Percentiles rank a stretch among this genome's conserved stretches.
Evolutionary conservation across 2,888 invertebrate species (phyloP).

Genomic region (Himalopsyche tibetana): DNA sequence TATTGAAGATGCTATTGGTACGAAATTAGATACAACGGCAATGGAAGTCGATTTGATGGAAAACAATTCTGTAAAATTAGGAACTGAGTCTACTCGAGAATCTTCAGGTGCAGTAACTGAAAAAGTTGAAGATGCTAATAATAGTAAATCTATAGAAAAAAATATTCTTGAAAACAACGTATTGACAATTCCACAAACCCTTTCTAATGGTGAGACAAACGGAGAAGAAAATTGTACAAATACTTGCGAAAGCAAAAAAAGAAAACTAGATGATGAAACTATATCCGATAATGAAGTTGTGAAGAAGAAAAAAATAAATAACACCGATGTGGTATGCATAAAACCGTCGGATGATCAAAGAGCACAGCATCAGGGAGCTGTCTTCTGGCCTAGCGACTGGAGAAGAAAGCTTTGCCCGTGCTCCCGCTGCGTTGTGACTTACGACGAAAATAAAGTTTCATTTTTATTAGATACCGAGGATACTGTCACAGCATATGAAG

Average conservation of each 20-base stretch:
- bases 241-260: conserved; percentile 28
- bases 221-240: conserved; percentile 66
- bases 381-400: conserved; percentile 87
- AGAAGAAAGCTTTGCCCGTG: conserved; percentile 86
- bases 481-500: conserved; percentile 88
- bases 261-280: conserved; percentile 45
- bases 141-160: conserved; percentile 64
- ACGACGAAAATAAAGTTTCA: conserved; percentile 81
- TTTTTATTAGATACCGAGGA: conserved; percentile 89
- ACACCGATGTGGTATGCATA: conserved; percentile 46
- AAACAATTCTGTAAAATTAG: not conserved
- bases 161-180: too few relatives aligned
- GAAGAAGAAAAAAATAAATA: conserved; percentile 59
- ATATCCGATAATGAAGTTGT: not conserved
- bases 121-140: conserved; percentile 67
- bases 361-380: conserved; percentile 77
- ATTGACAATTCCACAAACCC: conserved; percentile 31
- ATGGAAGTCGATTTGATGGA: not conserved
- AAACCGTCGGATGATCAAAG: conserved; percentile 49
- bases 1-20: conserved; percentile 67
- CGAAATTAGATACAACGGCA: not conserved
- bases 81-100: not conserved
- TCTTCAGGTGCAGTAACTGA: conserved; percentile 46
- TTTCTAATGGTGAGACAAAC: conserved; percentile 66
- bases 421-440: conserved; percentile 81